Evolutionary conservation across 2,113 vertebrate genomes (phyloP).

Genomic region (Collichthys lucidus): DNA sequence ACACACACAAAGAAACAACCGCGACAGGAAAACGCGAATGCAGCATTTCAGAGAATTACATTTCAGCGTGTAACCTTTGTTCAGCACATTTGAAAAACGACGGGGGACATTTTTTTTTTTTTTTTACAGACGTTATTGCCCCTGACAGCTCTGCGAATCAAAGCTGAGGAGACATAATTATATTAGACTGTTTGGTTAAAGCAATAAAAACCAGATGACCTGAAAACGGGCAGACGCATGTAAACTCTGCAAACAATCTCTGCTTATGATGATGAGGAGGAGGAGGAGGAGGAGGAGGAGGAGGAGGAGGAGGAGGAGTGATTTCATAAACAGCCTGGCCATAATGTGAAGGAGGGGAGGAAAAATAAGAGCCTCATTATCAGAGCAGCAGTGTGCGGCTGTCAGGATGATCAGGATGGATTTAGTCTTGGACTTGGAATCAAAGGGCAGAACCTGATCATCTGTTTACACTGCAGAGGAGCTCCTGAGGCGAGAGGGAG

Average conservation of each 20-base stretch:
- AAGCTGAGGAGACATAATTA: conserved; percentile 41
- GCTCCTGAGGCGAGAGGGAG: conserved; percentile 6
- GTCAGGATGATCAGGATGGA: conserved; percentile 50
- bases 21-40: conserved; percentile 48
- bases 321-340: conserved; percentile 29
- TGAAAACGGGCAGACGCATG: conserved; percentile 38
- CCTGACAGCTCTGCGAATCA: conserved; percentile 47
- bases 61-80: conserved; percentile 48
- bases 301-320: background rate
- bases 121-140: conserved; percentile 35
- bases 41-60: conserved; percentile 58
- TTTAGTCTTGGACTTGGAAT: conserved; percentile 51
- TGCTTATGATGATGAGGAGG: conserved; percentile 2
- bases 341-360: conserved; percentile 11
- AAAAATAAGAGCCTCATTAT: conserved; percentile 51
- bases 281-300: background rate
- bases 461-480: conserved; percentile 35
- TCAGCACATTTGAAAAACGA: conserved; percentile 53
- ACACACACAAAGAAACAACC: background rate
- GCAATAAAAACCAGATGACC: conserved; percentile 44
- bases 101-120: background rate
- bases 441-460: conserved; percentile 62
- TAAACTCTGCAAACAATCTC: conserved; percentile 48
- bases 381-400: conserved; percentile 27
- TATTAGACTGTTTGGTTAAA: conserved; percentile 40